Evolutionary conservation across 2,797 vertebrate species (phyloP).

Genomic region (Iguana delicatissima): DNA sequence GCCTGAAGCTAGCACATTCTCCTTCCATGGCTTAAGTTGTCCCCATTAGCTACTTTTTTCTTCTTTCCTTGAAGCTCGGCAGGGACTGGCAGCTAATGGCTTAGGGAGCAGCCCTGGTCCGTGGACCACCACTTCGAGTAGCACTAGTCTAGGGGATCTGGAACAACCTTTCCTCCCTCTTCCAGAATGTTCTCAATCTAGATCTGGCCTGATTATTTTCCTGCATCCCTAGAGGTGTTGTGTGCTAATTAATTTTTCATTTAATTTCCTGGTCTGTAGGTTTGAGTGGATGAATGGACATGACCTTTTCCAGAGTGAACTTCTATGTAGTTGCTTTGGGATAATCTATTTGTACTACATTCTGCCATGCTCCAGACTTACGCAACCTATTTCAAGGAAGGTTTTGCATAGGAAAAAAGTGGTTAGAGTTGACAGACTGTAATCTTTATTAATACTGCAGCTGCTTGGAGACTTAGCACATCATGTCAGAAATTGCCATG

Average conservation of each 20-base stretch:
- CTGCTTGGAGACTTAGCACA: slow-evolving; percentile 47
- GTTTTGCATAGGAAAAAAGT: slow-evolving; percentile 46
- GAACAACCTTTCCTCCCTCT: background rate
- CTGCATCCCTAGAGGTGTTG: slow-evolving; percentile 1
- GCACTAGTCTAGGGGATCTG: background rate
- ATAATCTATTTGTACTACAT: background rate
- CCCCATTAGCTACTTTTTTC: no score
- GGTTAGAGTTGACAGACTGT: slow-evolving; percentile 47
- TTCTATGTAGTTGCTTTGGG: background rate
- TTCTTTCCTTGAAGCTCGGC: no score
- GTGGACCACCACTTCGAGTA: no score
- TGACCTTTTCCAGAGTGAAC: background rate
- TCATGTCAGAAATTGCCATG: slow-evolving; percentile 62
- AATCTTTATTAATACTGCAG: slow-evolving; percentile 5
- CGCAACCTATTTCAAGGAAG: background rate
- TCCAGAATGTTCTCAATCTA: background rate
- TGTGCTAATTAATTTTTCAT: slow-evolving; percentile 23
- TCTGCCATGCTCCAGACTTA: background rate
- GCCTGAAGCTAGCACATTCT: background rate
- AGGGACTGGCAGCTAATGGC: no score
- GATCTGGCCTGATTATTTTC: slow-evolving; percentile 3
- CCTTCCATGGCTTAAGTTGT: background rate
- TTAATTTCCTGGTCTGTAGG: background rate
- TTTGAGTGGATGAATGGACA: background rate
- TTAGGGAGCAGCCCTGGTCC: no score